A percentile compares a stretch with the other conserved stretches of the same genome.
Evolutionary conservation across 2,113 vertebrate genomes (phyloP).

Genomic region (Dissostichus mawsoni): DNA sequence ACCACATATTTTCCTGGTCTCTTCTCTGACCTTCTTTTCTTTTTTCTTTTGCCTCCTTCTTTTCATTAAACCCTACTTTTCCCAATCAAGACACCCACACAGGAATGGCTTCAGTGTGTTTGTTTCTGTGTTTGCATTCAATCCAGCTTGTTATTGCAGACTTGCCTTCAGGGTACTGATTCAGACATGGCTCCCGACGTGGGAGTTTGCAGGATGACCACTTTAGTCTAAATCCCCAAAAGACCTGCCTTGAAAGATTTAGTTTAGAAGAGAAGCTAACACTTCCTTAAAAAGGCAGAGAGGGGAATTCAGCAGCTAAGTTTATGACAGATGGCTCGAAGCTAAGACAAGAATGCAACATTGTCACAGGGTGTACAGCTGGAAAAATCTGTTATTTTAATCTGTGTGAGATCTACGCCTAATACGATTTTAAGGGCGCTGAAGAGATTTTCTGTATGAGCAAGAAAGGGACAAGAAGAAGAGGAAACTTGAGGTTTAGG

Average conservation of each 20-base stretch:
- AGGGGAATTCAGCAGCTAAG: not conserved
- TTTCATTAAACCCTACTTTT: slow-evolving; percentile 9
- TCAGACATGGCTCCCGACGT: slow-evolving; percentile 28
- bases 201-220: slow-evolving; percentile 15
- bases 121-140: slow-evolving; percentile 28
- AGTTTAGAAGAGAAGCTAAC: not conserved
- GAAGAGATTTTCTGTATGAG: slow-evolving; percentile 13
- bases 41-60: not conserved
- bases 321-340: slow-evolving; percentile 24
- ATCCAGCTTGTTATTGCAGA: slow-evolving; percentile 28
- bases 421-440: not conserved
- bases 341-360: slow-evolving; percentile 14
- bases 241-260: slow-evolving; percentile 13
- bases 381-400: slow-evolving; percentile 33
- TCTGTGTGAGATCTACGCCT: not conserved
- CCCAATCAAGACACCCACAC: slow-evolving; percentile 25
- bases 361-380: slow-evolving; percentile 10
- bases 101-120: slow-evolving; percentile 25
- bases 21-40: not conserved
- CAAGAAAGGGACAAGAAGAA: not conserved
- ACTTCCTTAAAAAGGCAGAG: slow-evolving; percentile 11
- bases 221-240: slow-evolving; percentile 10
- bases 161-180: slow-evolving; percentile 33
- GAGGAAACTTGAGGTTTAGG: not conserved
- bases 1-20: slow-evolving; percentile 20